Conservation (phyloP, 2,888 invertebrate species). For the Calameuta pallipes region DNA sequence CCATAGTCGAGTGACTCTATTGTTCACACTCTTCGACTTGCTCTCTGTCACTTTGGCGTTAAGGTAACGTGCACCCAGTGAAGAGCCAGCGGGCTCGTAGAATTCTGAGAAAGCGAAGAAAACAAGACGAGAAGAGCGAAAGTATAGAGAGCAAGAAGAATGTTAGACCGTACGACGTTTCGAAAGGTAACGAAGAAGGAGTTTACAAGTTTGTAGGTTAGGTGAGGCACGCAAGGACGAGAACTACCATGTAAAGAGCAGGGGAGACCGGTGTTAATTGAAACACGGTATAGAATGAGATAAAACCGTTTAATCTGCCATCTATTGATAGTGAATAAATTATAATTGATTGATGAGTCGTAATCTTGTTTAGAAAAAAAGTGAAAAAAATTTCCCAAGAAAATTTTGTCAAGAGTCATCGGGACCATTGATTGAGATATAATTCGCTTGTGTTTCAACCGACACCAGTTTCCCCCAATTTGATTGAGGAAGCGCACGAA, state of each 20-base stretch:
- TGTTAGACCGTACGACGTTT: neutral
- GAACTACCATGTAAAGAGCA: neutral
- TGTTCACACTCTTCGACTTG: neutral
- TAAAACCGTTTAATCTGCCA: too few species aligned
- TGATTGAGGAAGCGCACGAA: neutral
- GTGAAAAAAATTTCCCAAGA: too few species aligned
- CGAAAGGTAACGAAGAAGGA: neutral
- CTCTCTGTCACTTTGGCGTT: neutral
- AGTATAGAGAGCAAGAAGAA: neutral
- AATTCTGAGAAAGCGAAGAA: neutral
- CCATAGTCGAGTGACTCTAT: neutral
- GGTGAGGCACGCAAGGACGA: neutral
- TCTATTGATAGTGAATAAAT: too few species aligned
- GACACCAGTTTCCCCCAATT: too few species aligned
- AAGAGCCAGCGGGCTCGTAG: neutral
- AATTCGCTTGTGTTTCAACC: too few species aligned
- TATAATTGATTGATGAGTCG: too few species aligned
- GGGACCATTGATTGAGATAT: too few species aligned
- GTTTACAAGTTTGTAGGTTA: neutral
- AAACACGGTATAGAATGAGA: too few species aligned
- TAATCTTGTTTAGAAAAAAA: too few species aligned
- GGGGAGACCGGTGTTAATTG: too few species aligned
- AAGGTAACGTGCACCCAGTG: neutral
- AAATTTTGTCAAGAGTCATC: too few species aligned
- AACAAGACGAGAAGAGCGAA: conserved; percentile 6